Percentiles rank a stretch among this genome's conserved stretches.
These are phyloP conservation scores for Minunthozetes semirufus DNA, from an alignment of 2,888 invertebrate species.

Conservation along the genomic window DNA sequence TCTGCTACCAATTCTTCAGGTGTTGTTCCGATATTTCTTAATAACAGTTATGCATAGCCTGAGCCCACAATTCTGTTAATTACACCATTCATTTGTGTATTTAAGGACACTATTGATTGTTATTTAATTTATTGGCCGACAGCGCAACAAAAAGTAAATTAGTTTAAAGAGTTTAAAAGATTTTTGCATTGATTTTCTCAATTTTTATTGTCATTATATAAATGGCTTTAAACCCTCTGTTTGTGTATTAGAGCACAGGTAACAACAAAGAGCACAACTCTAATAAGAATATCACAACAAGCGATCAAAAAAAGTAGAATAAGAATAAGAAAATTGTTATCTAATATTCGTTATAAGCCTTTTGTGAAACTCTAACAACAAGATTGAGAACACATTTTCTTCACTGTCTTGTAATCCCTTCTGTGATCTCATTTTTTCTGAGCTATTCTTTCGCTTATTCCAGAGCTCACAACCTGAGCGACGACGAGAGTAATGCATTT, in stretches of 20 bases:
- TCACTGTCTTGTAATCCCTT: neutral
- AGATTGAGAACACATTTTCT: neutral
- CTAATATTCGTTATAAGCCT: conserved; percentile 19
- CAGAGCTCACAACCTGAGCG: neutral
- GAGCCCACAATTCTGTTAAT: neutral
- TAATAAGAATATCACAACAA: conserved; percentile 12
- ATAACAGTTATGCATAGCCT: neutral
- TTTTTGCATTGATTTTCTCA: neutral
- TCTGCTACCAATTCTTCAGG: neutral
- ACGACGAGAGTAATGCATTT: too few relatives aligned
- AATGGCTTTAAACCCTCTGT: neutral
- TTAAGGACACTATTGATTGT: neutral
- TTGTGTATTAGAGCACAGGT: neutral
- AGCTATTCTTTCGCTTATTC: neutral
- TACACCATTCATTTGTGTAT: conserved; percentile 2
- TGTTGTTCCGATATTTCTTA: neutral
- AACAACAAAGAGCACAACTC: neutral
- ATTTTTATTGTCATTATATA: neutral
- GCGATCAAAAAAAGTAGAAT: neutral
- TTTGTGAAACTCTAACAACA: conserved; percentile 8
- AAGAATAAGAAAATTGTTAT: conserved; percentile 1
- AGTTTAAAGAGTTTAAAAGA: neutral
- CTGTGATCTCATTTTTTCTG: conserved; percentile 3
- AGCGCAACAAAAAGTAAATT: neutral
- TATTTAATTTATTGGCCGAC: conserved; percentile 5